Conservation (phyloP, 2,797 vertebrate genomes). For the Mus spretus region DNA sequence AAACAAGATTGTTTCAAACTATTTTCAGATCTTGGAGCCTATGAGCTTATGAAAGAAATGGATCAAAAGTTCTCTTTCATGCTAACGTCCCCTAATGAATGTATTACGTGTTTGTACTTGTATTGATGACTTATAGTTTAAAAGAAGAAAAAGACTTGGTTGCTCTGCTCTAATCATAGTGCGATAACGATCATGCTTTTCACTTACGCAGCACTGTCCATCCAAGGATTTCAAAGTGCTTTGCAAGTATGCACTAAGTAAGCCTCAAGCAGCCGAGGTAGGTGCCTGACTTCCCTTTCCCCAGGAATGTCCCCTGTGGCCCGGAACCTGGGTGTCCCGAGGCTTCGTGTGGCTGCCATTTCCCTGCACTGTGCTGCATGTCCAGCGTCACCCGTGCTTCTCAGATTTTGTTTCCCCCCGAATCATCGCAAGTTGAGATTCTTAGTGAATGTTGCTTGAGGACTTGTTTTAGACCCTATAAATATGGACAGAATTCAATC, state of each 20-base stretch:
- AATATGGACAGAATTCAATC: constrained; percentile 32
- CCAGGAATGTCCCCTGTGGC: constrained; percentile 45
- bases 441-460: constrained; percentile 44
- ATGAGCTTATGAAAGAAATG: not conserved
- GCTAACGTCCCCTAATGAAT: not conserved
- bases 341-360: not conserved
- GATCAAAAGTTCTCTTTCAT: not conserved
- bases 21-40: constrained; percentile 10
- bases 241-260: constrained; percentile 83
- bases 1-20: not conserved
- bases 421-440: constrained; percentile 33
- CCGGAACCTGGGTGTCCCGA: not conserved
- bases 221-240: constrained; percentile 85
- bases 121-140: constrained; percentile 59
- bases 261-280: constrained; percentile 81
- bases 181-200: constrained; percentile 81
- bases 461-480: constrained; percentile 9
- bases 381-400: constrained; percentile 33
- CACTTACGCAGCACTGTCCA: constrained; percentile 83
- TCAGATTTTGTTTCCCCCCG: not conserved
- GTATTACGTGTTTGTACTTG: constrained; percentile 35
- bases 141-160: constrained; percentile 49
- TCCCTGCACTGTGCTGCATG: constrained; percentile 75
- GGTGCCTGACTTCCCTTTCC: constrained; percentile 72
- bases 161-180: constrained; percentile 66